phyloP scores from a whole-genome alignment of 2,888 invertebrate genomes.

The Ophonus ardosiacus region DNA sequence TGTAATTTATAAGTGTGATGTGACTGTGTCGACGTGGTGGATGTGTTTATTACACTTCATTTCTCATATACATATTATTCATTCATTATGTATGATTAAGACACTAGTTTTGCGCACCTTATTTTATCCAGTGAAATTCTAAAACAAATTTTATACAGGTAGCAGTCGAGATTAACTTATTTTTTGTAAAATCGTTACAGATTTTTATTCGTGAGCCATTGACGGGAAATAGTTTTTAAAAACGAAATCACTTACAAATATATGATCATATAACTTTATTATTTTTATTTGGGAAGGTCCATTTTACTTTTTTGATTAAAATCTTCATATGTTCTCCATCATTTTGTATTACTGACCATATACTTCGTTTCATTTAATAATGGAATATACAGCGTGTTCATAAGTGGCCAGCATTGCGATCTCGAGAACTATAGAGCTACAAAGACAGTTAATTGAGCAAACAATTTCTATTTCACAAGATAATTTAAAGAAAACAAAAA shows the following conservation, averaged over 20 bases:
- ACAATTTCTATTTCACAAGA: too few relatives aligned
- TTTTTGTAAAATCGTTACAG: conserved; percentile 57
- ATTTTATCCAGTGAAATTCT: conserved; percentile 60
- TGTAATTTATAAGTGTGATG: conserved; percentile 62
- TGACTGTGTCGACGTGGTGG: conserved; percentile 61
- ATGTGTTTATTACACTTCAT: conserved; percentile 58
- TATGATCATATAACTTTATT: neutral
- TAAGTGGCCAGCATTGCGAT: too few relatives aligned
- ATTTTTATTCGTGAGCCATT: conserved; percentile 22
- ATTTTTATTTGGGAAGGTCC: too few relatives aligned
- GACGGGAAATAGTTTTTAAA: neutral
- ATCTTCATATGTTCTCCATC: too few relatives aligned
- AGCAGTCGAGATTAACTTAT: conserved; percentile 62
- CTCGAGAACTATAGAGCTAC: too few relatives aligned
- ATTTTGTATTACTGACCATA: too few relatives aligned
- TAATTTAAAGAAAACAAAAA: too few relatives aligned
- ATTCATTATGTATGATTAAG: conserved; percentile 58
- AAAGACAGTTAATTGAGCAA: too few relatives aligned
- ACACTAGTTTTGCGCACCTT: conserved; percentile 62
- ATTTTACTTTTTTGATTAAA: too few relatives aligned
- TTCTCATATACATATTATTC: conserved; percentile 59
- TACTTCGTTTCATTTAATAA: too few relatives aligned
- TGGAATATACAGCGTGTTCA: too few relatives aligned
- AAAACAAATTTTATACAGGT: conserved; percentile 58
- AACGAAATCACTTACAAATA: neutral